These are phyloP conservation scores for Bovichtus variegatus DNA, from an alignment of 2,797 vertebrate genomes.

Conservation along the genomic window DNA sequence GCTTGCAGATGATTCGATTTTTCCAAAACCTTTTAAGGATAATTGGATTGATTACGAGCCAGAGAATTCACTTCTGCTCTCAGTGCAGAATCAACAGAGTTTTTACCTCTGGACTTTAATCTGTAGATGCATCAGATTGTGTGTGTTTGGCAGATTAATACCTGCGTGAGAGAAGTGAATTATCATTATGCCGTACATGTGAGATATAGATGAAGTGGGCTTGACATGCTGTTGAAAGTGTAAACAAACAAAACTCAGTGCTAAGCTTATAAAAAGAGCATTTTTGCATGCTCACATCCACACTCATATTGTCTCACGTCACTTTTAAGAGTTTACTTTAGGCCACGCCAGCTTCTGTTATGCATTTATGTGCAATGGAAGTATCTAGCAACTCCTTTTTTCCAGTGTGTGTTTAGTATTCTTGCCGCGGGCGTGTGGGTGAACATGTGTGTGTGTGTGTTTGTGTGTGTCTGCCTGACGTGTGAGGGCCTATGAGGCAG, in stretches of 20 bases:
- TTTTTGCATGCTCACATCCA: not conserved
- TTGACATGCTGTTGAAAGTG: conserved; percentile 10
- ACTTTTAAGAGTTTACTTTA: conserved; percentile 16
- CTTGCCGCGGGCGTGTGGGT: conserved; percentile 41
- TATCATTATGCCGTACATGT: not conserved
- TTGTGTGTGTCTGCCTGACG: conserved; percentile 46
- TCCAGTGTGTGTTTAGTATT: conserved; percentile 53
- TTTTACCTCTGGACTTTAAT: not conserved
- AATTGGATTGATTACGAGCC: conserved; percentile 58
- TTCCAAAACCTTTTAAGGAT: conserved; percentile 57
- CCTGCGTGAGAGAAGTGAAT: not conserved
- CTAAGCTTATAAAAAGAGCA: not conserved
- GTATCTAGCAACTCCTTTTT: conserved; percentile 27
- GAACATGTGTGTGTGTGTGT: conserved; percentile 51
- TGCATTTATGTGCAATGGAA: conserved; percentile 16
- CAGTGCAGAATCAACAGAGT: conserved; percentile 22
- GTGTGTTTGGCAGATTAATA: conserved; percentile 8
- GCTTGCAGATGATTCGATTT: conserved; percentile 46
- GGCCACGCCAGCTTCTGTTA: conserved; percentile 24
- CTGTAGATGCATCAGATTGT: not conserved
- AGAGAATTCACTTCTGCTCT: conserved; percentile 27
- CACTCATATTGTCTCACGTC: conserved; percentile 1
- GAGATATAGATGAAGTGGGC: conserved; percentile 4
- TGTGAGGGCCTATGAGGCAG: conserved; percentile 62
- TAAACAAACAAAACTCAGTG: not conserved